phyloP scores from a whole-genome alignment of 1,140 invertebrate species.

The Rhagoletis pomonella region DNA sequence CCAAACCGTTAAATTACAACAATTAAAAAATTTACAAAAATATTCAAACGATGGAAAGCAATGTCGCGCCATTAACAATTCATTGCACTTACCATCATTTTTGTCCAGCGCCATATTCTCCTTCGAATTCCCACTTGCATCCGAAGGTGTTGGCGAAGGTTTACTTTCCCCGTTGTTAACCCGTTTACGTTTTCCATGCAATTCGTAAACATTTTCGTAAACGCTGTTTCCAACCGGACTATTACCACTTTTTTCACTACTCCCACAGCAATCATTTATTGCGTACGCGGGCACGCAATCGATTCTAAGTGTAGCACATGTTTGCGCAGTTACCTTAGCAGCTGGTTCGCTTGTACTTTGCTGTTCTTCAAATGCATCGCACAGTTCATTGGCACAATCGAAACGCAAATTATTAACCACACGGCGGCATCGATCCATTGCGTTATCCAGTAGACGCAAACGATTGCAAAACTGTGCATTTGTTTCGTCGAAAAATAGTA shows the following conservation, averaged over 20 bases:
- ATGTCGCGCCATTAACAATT: background rate
- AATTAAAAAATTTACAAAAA: background rate
- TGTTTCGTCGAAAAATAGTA: conserved; percentile 52
- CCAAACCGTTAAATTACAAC: too few species aligned
- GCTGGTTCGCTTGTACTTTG: background rate
- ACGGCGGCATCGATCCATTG: conserved; percentile 55
- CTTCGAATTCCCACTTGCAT: conserved; percentile 69
- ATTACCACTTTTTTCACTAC: background rate
- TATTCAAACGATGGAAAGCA: background rate
- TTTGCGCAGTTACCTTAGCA: background rate
- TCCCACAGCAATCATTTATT: background rate
- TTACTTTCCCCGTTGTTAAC: conserved; percentile 10
- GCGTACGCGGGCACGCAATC: conserved; percentile 3
- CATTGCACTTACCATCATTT: conserved; percentile 62
- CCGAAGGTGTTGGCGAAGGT: conserved; percentile 62
- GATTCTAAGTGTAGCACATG: background rate
- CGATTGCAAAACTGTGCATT: conserved; percentile 9
- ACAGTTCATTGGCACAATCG: conserved; percentile 37
- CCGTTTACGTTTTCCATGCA: conserved; percentile 2
- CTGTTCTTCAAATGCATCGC: background rate
- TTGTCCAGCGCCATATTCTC: conserved; percentile 69
- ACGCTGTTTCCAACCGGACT: background rate
- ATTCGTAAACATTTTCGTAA: background rate
- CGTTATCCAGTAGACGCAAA: conserved; percentile 26
- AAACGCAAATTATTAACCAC: conserved; percentile 56